Evolutionary conservation across 2,888 invertebrate genomes (phyloP).

Genomic region (Byasa hedistus): DNA sequence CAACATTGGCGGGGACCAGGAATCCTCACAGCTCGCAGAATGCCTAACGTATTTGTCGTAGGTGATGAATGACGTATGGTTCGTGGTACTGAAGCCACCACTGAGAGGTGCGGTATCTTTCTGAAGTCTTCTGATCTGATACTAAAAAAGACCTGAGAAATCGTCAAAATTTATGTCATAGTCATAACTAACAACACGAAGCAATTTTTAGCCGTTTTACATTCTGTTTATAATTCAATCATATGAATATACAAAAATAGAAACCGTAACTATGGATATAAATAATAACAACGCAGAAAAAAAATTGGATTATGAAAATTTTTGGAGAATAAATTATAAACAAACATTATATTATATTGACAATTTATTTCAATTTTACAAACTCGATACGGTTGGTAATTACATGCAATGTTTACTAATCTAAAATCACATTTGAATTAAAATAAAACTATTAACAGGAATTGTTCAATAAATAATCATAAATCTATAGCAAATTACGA

Average conservation of each 20-base stretch:
- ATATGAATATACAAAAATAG: neutral
- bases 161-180: too few relatives aligned
- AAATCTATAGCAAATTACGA: conserved; percentile 16
- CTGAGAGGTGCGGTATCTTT: too few relatives aligned
- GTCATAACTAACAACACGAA: too few relatives aligned
- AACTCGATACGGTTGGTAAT: conserved; percentile 7
- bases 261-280: neutral
- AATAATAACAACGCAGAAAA: neutral
- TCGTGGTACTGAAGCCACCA: too few relatives aligned
- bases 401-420: conserved; percentile 16
- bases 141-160: too few relatives aligned
- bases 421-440: conserved; percentile 25
- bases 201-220: neutral
- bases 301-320: neutral
- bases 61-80: too few relatives aligned
- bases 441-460: conserved; percentile 11
- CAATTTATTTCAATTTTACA: conserved; percentile 17
- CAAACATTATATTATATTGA: conserved; percentile 1
- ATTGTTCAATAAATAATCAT: conserved; percentile 17
- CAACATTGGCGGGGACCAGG: too few relatives aligned
- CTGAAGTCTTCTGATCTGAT: too few relatives aligned
- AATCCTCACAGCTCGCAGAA: too few relatives aligned
- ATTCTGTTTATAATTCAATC: neutral
- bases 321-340: neutral
- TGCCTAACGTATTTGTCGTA: too few relatives aligned